These are phyloP conservation scores for Drosophila neonasuta DNA, from an alignment of 2,888 invertebrate species.

Conservation along the genomic window DNA sequence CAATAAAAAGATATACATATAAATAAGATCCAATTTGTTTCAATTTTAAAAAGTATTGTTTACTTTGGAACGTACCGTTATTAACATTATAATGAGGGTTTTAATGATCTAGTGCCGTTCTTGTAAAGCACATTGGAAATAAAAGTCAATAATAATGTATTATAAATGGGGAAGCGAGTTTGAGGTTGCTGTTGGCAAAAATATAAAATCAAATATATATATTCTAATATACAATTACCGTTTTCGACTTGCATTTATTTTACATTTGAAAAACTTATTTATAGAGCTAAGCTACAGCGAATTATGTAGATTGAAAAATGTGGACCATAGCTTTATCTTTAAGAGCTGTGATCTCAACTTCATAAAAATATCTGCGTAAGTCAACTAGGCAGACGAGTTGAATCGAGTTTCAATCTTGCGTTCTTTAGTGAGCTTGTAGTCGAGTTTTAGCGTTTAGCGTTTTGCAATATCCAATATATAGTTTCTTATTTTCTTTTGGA, in stretches of 20 bases:
- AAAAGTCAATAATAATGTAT: not conserved
- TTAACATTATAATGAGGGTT: not conserved
- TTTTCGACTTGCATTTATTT: conserved; percentile 65
- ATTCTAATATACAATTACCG: conserved; percentile 31
- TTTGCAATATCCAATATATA: conserved; percentile 46
- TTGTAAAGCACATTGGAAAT: not conserved
- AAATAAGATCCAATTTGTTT: not conserved
- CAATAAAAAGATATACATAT: not conserved
- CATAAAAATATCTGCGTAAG: conserved; percentile 53
- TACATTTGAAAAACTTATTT: conserved; percentile 67
- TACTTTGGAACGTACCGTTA: conserved; percentile 20
- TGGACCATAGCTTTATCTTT: conserved; percentile 40
- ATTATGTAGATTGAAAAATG: conserved; percentile 66
- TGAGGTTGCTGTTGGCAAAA: conserved; percentile 12
- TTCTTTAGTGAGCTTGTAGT: conserved; percentile 35
- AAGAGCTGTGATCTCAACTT: conserved; percentile 22
- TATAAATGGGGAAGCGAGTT: not conserved
- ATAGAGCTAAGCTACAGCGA: conserved; percentile 72
- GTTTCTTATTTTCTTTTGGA: conserved; percentile 23
- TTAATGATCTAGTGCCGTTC: not conserved
- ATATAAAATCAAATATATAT: conserved; percentile 1
- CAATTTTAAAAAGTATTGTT: conserved; percentile 18
- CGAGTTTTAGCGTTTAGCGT: conserved; percentile 41
- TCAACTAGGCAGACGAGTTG: conserved; percentile 58
- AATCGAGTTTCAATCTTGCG: conserved; percentile 17